phyloP scores from a whole-genome alignment of 37 sponge, comb jelly and placozoan genomes.

The Cladorhizidae sp. region DNA sequence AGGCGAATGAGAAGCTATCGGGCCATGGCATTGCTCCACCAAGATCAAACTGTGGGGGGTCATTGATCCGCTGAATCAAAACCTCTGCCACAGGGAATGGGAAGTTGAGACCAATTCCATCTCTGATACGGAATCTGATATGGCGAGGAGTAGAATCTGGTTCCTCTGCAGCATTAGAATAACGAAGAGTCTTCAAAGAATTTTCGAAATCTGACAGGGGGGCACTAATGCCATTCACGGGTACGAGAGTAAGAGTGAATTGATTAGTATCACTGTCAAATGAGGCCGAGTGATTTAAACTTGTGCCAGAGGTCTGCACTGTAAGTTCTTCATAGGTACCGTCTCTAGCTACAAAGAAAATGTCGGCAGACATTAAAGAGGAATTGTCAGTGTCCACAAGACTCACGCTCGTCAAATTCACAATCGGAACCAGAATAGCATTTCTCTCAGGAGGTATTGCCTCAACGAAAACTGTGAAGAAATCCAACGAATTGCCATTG shows the following conservation, averaged over 20 bases:
- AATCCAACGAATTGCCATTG: conserved; percentile 19
- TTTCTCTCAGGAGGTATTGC: conserved; percentile 68
- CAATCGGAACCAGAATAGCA: conserved; percentile 66
- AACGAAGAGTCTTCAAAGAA: conserved; percentile 60
- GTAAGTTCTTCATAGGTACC: conserved; percentile 40
- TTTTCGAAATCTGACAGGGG: conserved; percentile 62
- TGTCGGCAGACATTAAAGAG: conserved; percentile 22
- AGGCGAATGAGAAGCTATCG: conserved; percentile 43
- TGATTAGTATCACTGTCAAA: neutral
- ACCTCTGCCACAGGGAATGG: conserved; percentile 30
- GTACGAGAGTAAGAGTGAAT: conserved; percentile 19
- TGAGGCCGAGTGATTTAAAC: conserved; percentile 12
- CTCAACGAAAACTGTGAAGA: conserved; percentile 57
- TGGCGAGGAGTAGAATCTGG: conserved; percentile 46
- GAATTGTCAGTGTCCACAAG: conserved; percentile 78
- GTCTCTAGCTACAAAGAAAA: conserved; percentile 58
- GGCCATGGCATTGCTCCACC: conserved; percentile 19
- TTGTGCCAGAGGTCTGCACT: conserved; percentile 54
- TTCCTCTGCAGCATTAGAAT: conserved; percentile 81
- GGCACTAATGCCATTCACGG: conserved; percentile 21
- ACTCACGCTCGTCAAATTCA: conserved; percentile 21
- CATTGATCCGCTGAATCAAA: conserved; percentile 64
- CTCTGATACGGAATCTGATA: conserved; percentile 43
- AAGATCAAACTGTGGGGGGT: conserved; percentile 87
- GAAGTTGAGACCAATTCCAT: conserved; percentile 26